A percentile compares a stretch with the other conserved stretches of the same genome.
Evolutionary conservation across 2,888 invertebrate genomes (phyloP).

Genomic region (Crioceris asparagi): DNA sequence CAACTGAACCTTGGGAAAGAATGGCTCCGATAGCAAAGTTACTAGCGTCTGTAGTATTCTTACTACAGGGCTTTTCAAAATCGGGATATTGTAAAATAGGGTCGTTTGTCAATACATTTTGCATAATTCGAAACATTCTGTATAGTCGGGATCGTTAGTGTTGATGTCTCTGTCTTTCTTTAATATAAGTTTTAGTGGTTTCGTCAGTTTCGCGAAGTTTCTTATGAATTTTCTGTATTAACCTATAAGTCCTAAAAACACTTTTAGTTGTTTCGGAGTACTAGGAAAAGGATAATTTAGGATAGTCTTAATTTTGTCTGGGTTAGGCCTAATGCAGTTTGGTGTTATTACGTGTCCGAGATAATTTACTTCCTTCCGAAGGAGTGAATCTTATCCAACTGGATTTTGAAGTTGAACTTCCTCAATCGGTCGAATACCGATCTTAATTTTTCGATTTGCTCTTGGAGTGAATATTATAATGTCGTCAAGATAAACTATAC

Average conservation of each 20-base stretch:
- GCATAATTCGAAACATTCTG: conserved; percentile 10
- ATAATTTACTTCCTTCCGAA: conserved; percentile 28
- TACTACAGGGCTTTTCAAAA: too few species aligned
- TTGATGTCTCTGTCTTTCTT: conserved; percentile 14
- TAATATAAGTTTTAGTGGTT: conserved; percentile 20
- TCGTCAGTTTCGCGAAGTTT: conserved; percentile 22
- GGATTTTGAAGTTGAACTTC: not conserved
- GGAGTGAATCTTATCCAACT: conserved; percentile 29
- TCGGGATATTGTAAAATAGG: conserved; percentile 15
- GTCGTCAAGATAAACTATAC: not conserved
- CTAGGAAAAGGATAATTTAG: conserved; percentile 19
- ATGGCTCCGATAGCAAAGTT: conserved; percentile 24
- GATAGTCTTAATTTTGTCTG: conserved; percentile 22
- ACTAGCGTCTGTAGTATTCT: conserved; percentile 26
- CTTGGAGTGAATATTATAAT: not conserved
- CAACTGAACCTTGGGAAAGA: conserved; percentile 20
- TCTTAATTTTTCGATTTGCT: not conserved
- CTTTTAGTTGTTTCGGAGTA: conserved; percentile 26
- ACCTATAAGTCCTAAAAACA: conserved; percentile 24
- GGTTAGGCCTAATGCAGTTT: conserved; percentile 31
- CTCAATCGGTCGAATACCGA: not conserved
- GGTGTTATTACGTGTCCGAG: conserved; percentile 30
- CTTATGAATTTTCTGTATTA: conserved; percentile 27
- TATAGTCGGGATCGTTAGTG: conserved; percentile 1
- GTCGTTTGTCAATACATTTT: conserved; percentile 15